Conservation (phyloP, 2,888 invertebrate species). For the Ochropleura plecta region DNA sequence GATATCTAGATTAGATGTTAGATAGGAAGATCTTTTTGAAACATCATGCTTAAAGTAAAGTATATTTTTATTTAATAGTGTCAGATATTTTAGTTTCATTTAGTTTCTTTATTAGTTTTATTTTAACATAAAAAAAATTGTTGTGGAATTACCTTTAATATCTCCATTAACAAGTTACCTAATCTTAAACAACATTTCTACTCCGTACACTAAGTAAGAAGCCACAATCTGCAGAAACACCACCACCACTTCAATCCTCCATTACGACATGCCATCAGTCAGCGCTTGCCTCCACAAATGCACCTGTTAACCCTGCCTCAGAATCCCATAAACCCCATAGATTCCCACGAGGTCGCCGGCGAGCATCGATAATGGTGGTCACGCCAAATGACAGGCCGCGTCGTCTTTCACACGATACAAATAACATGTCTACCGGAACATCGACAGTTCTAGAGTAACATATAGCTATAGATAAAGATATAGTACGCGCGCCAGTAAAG, state of each 20-base stretch:
- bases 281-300: conserved; percentile 65
- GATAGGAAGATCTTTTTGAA: conserved; percentile 14
- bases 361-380: conserved; percentile 74
- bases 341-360: conserved; percentile 77
- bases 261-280: conserved; percentile 66
- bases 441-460: conserved; percentile 52
- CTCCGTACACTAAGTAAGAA: conserved; percentile 10
- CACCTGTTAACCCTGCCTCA: conserved; percentile 74
- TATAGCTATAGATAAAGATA: conserved; percentile 13
- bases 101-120: background rate
- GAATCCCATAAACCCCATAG: conserved; percentile 62
- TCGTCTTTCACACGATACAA: conserved; percentile 77
- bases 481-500: conserved; percentile 17
- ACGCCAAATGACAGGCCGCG: conserved; percentile 78
- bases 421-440: conserved; percentile 61
- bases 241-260: conserved; percentile 58
- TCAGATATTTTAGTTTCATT: background rate
- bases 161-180: background rate
- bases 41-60: conserved; percentile 2
- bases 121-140: background rate
- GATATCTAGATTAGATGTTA: conserved; percentile 47
- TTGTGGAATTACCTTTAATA: background rate
- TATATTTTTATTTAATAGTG: background rate
- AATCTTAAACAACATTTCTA: background rate
- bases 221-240: conserved; percentile 43